These are phyloP conservation scores for Serinus canaria DNA, from an alignment of 2,113 vertebrate genomes.

Conservation along the genomic window DNA sequence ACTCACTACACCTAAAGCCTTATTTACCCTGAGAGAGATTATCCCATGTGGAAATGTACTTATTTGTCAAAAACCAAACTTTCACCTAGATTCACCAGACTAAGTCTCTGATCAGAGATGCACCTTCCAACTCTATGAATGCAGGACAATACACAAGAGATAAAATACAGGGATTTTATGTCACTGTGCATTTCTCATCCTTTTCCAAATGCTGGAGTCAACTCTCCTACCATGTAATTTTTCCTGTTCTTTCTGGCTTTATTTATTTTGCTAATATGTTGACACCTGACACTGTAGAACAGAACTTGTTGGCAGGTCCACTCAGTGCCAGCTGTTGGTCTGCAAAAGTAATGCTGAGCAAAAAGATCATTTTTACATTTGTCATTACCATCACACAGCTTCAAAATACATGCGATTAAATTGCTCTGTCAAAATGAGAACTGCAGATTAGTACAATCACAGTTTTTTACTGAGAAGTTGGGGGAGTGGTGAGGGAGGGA, in stretches of 20 bases:
- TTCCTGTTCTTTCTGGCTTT: neutral
- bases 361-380: slow-evolving; percentile 24
- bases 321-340: slow-evolving; percentile 11
- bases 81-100: neutral
- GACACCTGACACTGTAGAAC: neutral
- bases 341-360: slow-evolving; percentile 35
- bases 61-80: neutral
- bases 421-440: slow-evolving; percentile 53
- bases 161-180: neutral
- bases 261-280: neutral
- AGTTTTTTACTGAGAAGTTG: slow-evolving; percentile 25
- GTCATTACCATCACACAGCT: slow-evolving; percentile 50
- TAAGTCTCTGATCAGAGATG: neutral
- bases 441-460: slow-evolving; percentile 46
- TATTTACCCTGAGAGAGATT: neutral
- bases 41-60: neutral
- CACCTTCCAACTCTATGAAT: neutral
- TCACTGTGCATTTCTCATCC: neutral
- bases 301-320: neutral
- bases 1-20: neutral
- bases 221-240: neutral
- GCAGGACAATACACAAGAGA: neutral
- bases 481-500: slow-evolving; percentile 9
- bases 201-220: neutral
- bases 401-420: slow-evolving; percentile 64